These are phyloP conservation scores for Drosophila mimica DNA, from an alignment of 2,888 invertebrate species.

Conservation along the genomic window DNA sequence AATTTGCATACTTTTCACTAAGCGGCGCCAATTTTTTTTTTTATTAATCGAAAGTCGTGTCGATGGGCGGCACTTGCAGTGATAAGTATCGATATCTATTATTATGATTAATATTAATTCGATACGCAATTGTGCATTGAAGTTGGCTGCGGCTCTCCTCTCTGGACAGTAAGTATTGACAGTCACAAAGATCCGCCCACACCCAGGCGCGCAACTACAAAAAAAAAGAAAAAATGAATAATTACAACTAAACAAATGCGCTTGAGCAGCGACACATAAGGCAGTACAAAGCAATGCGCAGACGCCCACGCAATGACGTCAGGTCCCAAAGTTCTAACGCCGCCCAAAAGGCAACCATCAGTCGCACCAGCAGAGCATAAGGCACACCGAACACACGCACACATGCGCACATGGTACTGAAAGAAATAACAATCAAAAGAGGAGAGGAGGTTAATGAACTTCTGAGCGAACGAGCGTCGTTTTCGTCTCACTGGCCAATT, in stretches of 20 bases:
- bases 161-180: constrained; percentile 9
- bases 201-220: constrained; percentile 34
- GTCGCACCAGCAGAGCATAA: constrained; percentile 33
- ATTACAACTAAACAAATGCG: constrained; percentile 62
- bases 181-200: constrained; percentile 34
- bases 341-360: constrained; percentile 19
- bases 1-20: constrained; percentile 44
- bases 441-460: constrained; percentile 64
- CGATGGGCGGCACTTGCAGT: constrained; percentile 8
- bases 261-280: constrained; percentile 47
- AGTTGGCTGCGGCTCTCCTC: constrained; percentile 25
- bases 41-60: constrained; percentile 49
- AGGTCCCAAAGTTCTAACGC: constrained; percentile 26
- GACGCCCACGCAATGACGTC: constrained; percentile 61
- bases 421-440: constrained; percentile 32
- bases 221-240: constrained; percentile 51
- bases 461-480: constrained; percentile 16
- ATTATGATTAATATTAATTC: constrained; percentile 15
- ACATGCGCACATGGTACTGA: constrained; percentile 11
- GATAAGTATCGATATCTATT: constrained; percentile 21
- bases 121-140: constrained; percentile 17
- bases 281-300: constrained; percentile 54
- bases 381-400: constrained; percentile 28
- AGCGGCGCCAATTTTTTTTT: constrained; percentile 10
- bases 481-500: constrained; percentile 67